phyloP scores from a whole-genome alignment of 2,797 vertebrate genomes.

The Brachymystax lenok region DNA sequence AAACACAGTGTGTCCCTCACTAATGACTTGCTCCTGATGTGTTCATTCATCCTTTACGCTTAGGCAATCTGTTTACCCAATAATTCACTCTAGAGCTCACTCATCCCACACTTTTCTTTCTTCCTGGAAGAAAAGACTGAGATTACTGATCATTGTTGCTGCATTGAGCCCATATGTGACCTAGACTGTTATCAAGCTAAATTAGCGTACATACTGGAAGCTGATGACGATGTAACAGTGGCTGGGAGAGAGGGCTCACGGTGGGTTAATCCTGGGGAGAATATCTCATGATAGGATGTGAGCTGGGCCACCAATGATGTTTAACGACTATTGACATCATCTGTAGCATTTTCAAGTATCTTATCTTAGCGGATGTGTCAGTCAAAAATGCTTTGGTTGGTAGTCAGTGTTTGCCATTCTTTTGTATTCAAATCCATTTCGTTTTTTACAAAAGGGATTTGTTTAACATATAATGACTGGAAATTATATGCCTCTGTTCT shows the following conservation, averaged over 20 bases:
- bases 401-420: not conserved
- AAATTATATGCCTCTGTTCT: slow-evolving; percentile 4
- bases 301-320: slow-evolving; percentile 28
- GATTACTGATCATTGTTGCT: slow-evolving; percentile 61
- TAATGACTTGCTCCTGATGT: slow-evolving; percentile 68
- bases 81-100: slow-evolving; percentile 61
- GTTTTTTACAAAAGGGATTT: slow-evolving; percentile 2
- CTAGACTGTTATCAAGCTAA: slow-evolving; percentile 66
- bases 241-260: slow-evolving; percentile 18
- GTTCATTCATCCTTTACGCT: slow-evolving; percentile 70
- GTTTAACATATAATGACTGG: slow-evolving; percentile 1
- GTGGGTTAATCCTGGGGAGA: slow-evolving; percentile 21
- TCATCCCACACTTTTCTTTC: slow-evolving; percentile 48
- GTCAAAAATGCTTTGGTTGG: slow-evolving; percentile 2
- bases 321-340: not conserved
- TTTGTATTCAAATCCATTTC: slow-evolving; percentile 9
- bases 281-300: slow-evolving; percentile 36
- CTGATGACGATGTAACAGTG: slow-evolving; percentile 46
- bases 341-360: not conserved
- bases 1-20: slow-evolving; percentile 55
- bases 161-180: slow-evolving; percentile 69
- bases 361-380: not conserved
- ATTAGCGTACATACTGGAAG: slow-evolving; percentile 52
- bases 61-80: slow-evolving; percentile 67
- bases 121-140: slow-evolving; percentile 56